Conservation (phyloP, 2,888 invertebrate species). For the Clusia tigrina region DNA sequence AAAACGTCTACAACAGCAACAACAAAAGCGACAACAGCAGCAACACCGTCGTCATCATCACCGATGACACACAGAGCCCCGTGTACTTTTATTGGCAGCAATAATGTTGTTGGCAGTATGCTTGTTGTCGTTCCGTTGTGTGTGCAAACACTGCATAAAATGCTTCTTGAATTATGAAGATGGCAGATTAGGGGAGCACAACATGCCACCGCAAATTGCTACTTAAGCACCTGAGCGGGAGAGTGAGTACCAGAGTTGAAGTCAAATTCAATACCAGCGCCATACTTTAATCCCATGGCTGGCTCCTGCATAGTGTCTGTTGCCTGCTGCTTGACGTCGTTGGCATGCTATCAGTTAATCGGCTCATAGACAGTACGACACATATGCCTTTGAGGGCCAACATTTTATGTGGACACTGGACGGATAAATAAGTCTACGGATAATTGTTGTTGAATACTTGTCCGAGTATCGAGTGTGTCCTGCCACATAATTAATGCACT, state of each 20-base stretch:
- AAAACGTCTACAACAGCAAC: background rate
- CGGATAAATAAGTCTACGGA: background rate
- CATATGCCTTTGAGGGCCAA: no score
- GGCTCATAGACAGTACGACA: no score
- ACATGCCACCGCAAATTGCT: background rate
- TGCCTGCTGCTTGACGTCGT: no score
- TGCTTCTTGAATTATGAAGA: background rate
- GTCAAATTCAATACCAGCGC: no score
- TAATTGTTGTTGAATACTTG: background rate
- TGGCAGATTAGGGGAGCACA: background rate
- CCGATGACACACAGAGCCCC: no score
- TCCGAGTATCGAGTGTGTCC: no score
- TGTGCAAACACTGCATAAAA: background rate
- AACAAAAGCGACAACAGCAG: background rate
- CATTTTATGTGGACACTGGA: no score
- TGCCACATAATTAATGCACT: no score
- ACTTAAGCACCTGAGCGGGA: background rate
- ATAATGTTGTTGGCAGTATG: background rate
- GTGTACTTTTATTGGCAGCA: conserved; percentile 4
- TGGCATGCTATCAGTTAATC: no score
- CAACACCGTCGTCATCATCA: background rate
- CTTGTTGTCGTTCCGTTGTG: background rate
- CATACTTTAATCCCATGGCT: no score
- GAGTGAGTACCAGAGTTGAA: background rate
- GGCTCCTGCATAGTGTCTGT: no score